Percentiles rank a stretch among this genome's conserved stretches.
Evolutionary conservation across 2,888 invertebrate species (phyloP).

Genomic region (Actias luna): DNA sequence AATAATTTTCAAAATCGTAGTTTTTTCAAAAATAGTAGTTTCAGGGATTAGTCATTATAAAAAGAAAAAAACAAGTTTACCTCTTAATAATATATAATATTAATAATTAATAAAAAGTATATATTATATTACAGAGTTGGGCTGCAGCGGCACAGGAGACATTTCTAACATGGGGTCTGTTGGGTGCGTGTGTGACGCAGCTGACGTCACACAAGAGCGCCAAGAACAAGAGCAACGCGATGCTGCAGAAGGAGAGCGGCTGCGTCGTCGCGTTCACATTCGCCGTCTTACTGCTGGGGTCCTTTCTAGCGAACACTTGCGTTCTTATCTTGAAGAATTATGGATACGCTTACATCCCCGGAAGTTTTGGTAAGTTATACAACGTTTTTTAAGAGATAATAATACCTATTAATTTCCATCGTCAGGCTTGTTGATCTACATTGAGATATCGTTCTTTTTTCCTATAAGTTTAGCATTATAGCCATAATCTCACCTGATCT

Average conservation of each 20-base stretch:
- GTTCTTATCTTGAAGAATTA: slow-evolving; percentile 88
- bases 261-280: slow-evolving; percentile 84
- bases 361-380: slow-evolving; percentile 90
- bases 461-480: too few species aligned
- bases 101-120: too few species aligned
- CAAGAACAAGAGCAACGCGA: slow-evolving; percentile 79
- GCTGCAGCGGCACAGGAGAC: slow-evolving; percentile 93
- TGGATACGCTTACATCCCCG: slow-evolving; percentile 89
- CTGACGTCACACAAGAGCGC: slow-evolving; percentile 88
- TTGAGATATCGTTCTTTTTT: too few species aligned
- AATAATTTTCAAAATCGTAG: too few species aligned
- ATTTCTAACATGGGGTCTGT: slow-evolving; percentile 93
- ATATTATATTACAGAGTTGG: slow-evolving; percentile 85
- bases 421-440: too few species aligned
- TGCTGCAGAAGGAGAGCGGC: slow-evolving; percentile 74
- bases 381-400: background rate
- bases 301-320: slow-evolving; percentile 92
- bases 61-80: too few species aligned
- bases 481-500: too few species aligned
- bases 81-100: too few species aligned
- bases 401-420: too few species aligned
- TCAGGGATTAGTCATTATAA: too few species aligned
- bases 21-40: too few species aligned
- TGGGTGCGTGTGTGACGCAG: slow-evolving; percentile 91
- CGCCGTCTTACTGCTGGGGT: slow-evolving; percentile 87